Conservation (phyloP, 2,113 vertebrate genomes). For the Petroica traversi region DNA sequence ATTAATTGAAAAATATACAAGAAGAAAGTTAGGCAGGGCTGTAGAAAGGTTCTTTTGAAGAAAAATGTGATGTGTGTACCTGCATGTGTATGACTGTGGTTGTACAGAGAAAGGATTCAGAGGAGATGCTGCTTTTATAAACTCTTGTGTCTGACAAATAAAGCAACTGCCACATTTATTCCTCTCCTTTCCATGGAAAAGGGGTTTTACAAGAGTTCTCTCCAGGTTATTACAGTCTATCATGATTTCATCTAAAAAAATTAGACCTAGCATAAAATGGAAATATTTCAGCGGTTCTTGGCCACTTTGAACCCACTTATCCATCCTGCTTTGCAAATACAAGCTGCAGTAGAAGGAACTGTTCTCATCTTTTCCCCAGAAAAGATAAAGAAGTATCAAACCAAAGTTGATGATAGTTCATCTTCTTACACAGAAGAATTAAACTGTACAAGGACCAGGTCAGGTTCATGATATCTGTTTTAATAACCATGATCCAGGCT, state of each 20-base stretch:
- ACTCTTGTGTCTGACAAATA: not conserved
- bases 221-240: not conserved
- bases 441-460: not conserved
- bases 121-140: not conserved
- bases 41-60: not conserved
- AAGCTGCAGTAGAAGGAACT: not conserved
- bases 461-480: not conserved
- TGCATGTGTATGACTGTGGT: not conserved
- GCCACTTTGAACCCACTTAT: not conserved
- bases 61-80: not conserved
- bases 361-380: not conserved
- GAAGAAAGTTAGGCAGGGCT: not conserved
- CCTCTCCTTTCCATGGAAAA: not conserved
- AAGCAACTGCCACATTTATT: not conserved
- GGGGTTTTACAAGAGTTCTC: not conserved
- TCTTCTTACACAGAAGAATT: not conserved
- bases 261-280: not conserved
- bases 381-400: not conserved
- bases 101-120: not conserved
- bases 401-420: not conserved
- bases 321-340: not conserved
- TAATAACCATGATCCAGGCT: not conserved
- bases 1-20: not conserved
- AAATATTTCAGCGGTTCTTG: not conserved
- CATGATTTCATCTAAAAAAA: not conserved